These are phyloP conservation scores for Lypha dubia DNA, from an alignment of 2,888 invertebrate species.

Conservation along the genomic window DNA sequence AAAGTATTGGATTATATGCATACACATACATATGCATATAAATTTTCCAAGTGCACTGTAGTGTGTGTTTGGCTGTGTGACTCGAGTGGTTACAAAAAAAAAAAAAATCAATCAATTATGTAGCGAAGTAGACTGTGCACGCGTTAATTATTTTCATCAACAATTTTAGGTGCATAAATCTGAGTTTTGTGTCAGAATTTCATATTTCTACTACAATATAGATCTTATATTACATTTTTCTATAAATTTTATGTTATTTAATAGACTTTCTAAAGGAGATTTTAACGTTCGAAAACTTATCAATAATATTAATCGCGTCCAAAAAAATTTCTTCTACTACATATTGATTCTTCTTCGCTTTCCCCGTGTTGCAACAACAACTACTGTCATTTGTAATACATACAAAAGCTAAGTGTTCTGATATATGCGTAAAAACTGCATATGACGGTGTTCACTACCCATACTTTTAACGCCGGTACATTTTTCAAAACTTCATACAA, in stretches of 20 bases:
- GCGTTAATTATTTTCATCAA: constrained; percentile 42
- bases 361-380: constrained; percentile 40
- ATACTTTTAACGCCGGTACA: not conserved
- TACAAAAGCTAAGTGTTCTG: constrained; percentile 32
- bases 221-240: constrained; percentile 39
- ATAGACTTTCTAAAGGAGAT: constrained; percentile 8
- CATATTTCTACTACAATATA: constrained; percentile 21
- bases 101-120: constrained; percentile 70
- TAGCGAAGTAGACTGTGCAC: constrained; percentile 56
- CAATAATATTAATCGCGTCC: constrained; percentile 56
- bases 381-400: constrained; percentile 23
- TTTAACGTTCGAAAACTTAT: constrained; percentile 50
- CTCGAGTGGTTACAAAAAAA: constrained; percentile 61
- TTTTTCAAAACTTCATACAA: too few relatives aligned
- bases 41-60: constrained; percentile 62
- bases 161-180: constrained; percentile 27
- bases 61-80: constrained; percentile 47
- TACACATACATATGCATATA: constrained; percentile 5
- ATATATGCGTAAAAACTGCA: not conserved
- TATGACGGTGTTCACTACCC: constrained; percentile 10
- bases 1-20: too few relatives aligned
- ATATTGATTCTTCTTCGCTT: constrained; percentile 54
- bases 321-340: constrained; percentile 58
- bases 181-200: constrained; percentile 10
- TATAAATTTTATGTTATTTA: constrained; percentile 29